These are phyloP conservation scores for Drosophila auraria DNA, from an alignment of 1,140 invertebrate genomes.

Conservation along the genomic window DNA sequence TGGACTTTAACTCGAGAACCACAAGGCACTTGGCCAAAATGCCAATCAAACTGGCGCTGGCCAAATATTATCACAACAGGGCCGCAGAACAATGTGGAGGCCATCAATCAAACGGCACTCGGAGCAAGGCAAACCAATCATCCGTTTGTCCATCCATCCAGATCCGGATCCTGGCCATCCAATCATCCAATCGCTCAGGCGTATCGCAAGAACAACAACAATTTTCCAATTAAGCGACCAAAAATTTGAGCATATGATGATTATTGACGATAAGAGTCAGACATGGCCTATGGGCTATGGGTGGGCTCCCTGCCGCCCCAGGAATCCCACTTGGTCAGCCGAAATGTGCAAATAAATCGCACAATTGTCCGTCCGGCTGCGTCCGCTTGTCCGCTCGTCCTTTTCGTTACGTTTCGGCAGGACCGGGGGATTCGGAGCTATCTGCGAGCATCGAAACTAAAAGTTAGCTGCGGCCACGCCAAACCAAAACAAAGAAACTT, in stretches of 20 bases:
- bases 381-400: not conserved
- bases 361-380: conserved; percentile 56
- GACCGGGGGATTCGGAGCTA: conserved; percentile 16
- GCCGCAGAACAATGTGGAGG: conserved; percentile 65
- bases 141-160: conserved; percentile 55
- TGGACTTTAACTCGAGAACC: not conserved
- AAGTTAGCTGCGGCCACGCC: conserved; percentile 75
- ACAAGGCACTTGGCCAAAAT: conserved; percentile 39
- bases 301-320: conserved; percentile 18
- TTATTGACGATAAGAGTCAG: conserved; percentile 77
- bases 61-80: conserved; percentile 73
- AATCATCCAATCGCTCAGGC: conserved; percentile 71
- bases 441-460: conserved; percentile 69
- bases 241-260: conserved; percentile 84
- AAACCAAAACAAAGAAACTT: conserved; percentile 79
- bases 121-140: conserved; percentile 50
- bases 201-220: conserved; percentile 73
- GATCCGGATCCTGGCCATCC: conserved; percentile 39
- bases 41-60: conserved; percentile 60
- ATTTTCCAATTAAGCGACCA: conserved; percentile 84
- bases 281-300: conserved; percentile 1
- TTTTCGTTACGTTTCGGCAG: conserved; percentile 9
- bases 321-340: conserved; percentile 45
- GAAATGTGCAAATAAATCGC: conserved; percentile 82
- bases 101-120: conserved; percentile 67